Evolutionary conservation across 2,888 invertebrate species (phyloP), one percentile per base, ranked within the genome.

Genomic region (Spialia ferax): DNA sequence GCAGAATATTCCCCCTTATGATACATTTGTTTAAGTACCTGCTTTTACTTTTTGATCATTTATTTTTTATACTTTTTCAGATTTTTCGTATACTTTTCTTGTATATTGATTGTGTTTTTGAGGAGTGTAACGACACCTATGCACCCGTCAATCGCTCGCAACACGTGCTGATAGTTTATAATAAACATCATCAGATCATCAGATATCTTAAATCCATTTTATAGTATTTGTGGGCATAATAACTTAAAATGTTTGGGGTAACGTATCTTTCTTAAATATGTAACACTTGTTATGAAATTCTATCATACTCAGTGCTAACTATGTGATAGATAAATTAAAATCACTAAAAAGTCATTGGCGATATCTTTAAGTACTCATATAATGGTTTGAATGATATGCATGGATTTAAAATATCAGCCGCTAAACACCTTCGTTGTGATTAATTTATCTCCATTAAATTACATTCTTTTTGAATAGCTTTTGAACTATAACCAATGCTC

Each of bases 141-240:
- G 76, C 82, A 78, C 81, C 78, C 69, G 62, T 72, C 70, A 63
- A 72, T 70, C 78, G 75, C 83, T 82, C 82, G 76, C 75, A 68
- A 78, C 74, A 75, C 73, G 81, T 82, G 79, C 82, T 83, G 81
- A 77, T 71, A 65, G 38, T 71, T 11, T 64, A 32, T 57, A 48
- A 42, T 20, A 20, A 57, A 56, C 23, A 23, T 57, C 57, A 50
- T 35, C 20, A 55, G 6, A 26, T 26, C 26, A 1, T 29, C 38
- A 38, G 64, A 64, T 64, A 64, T 64, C 35, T 64, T 64, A 64
- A 64, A 64, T 64, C 64, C 64, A 64, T 57, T 57, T 48, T 4
- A 35, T 1, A 8, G 11, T 35, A n/a, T 11, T 35, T 10, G 10
- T 35, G 11, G 32, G 32, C 11, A 35, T 11, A 35, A 35, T 7